Base-by-base conservation (phyloP, 2,888 invertebrate genomes). In the Microctonus hyperodae region DNA sequence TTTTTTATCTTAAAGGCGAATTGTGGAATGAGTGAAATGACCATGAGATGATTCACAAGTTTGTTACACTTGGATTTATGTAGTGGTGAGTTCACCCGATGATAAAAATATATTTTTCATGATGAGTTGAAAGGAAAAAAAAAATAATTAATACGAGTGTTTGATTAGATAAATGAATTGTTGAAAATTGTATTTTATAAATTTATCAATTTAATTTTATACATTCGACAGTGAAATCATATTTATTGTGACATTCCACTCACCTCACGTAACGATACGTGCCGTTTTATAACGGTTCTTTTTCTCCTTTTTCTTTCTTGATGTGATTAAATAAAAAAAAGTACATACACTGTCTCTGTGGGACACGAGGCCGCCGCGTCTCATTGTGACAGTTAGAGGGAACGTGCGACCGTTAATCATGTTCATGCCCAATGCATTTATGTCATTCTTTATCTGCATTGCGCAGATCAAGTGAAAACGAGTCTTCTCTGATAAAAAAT, bases 261-360 rank as follows among this genome's bases (percentile, higher is more conserved):
- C 75, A 76, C 74, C 73, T 70, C 75, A 76, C 74, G 78, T 75
- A 80, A 78, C 80, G 78, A 78, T 79, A 79, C 75, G 74, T 75
- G 72, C 72, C 59, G 70, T 67, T 62, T 66, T 60, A 68, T 82
- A 82, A 82, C 82, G 82, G 82, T 73, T 77, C 78, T 81, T 80
- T 81, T 65, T 59, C 9, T 61, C 23, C 57, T 67, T 58, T 25
- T 63, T 65, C 48, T 61, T 64, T 62, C 64, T 35, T 37, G 59
- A 64, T 69, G 58, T 73, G 77, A 77, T 78, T 77, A 78, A 78
- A n/a, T 3, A 37, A 44, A 16, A 44, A 44, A 44, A 44, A 44
- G 44, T 16, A 16, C 16, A 44, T 7, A 28, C n/a, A 28, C 44
- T 44, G 44, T 44, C 44, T 77, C 76, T 77, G 77, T 78, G 76